Base-by-base conservation (phyloP, 2,797 vertebrate genomes). In the Sebastiscus tertius region DNA sequence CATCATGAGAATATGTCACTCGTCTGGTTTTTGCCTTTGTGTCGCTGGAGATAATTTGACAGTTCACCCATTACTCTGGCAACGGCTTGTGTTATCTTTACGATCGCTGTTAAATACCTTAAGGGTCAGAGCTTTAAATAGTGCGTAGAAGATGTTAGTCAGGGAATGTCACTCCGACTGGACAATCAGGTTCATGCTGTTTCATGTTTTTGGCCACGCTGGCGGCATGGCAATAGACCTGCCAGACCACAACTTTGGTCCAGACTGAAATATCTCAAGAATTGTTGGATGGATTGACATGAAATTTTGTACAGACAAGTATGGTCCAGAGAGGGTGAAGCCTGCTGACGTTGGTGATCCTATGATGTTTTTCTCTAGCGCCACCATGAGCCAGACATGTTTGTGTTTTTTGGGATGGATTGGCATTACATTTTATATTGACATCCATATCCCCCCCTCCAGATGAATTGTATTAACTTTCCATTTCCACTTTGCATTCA, bases 1-100 rank as follows among this genome's bases (percentile, higher is more conserved):
- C 73, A 33, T 59, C 24, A 39, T 33, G 29, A 74, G 49, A 81
- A 75, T 83, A 95, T 95, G 94, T 55, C 10, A 90, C 88, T 71
- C 0, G 8, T 85, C 95, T 66, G 83, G 94, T 95, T 94, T 73
- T 4, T 5, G 27, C 49, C 56, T 77, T 87, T 74, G 62, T 87
- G 65, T 59, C 6, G 1, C 29, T 27, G 2, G 22, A 84, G 66
- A 75, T 85, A 12, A 59, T 88, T 62, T 81, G 49, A 69, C 66
- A 46, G 64, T 6, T 54, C 59, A 67, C 79, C 42, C 63, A 74
- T 77, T 73, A 26, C 33, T 54, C 20, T 62, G 34, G 1, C 56
- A 74, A 49, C 3, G 58, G 27, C 42, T 29, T 52, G 75, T 77
- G 58, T 87, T 58, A 20, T 85, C 61, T 49, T 10, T 1, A 68